A percentile compares a stretch with the other conserved stretches of the same genome.
These are phyloP conservation scores for Elephantulus edwardii DNA, from an alignment of 2,113 vertebrate species.

Conservation along the genomic window DNA sequence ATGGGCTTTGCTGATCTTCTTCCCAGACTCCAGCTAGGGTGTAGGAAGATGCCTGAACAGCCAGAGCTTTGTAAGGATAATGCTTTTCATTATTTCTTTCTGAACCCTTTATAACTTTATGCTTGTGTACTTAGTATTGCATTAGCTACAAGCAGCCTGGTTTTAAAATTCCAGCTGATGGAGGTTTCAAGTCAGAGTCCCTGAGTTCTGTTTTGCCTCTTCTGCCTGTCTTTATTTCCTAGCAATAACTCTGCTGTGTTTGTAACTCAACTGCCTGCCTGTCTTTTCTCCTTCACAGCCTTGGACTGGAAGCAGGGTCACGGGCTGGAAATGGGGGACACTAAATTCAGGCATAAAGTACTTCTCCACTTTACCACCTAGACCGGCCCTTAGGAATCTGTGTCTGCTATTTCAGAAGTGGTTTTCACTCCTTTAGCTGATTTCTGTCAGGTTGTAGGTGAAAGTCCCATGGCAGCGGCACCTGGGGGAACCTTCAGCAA, in stretches of 20 bases:
- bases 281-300: not conserved
- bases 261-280: not conserved
- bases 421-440: not conserved
- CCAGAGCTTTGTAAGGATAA: not conserved
- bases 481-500: not conserved
- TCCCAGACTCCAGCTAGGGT: not conserved
- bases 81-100: not conserved
- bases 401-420: not conserved
- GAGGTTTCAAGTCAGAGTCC: not conserved
- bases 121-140: not conserved
- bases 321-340: fast-evolving
- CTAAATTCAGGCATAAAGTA: too few relatives aligned
- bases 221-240: not conserved
- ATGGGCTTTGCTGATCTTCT: not conserved
- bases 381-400: not conserved
- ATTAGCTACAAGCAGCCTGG: not conserved
- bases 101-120: not conserved
- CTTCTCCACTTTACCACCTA: not conserved
- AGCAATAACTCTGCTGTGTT: fast-evolving
- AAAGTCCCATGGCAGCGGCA: not conserved
- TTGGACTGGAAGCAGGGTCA: too few relatives aligned
- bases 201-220: not conserved
- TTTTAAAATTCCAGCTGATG: not conserved
- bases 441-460: not conserved
- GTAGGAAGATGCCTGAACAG: not conserved